Percentiles rank a stretch among this genome's conserved stretches.
These are phyloP conservation scores for Ethmia dodecea DNA, from an alignment of 2,888 invertebrate genomes.

Conservation along the genomic window DNA sequence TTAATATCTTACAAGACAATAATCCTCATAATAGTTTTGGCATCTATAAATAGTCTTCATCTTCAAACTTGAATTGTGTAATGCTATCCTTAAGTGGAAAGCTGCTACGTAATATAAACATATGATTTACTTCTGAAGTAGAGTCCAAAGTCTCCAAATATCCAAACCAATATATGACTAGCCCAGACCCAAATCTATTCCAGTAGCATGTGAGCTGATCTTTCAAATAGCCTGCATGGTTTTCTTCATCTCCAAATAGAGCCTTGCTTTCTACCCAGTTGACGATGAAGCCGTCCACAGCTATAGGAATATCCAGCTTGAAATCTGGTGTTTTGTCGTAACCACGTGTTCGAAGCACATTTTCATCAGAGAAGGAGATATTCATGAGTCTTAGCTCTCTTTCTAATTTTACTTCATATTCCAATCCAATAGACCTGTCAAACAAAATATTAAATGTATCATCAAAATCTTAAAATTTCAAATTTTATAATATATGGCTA, in stretches of 20 bases:
- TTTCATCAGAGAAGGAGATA: conserved; percentile 82
- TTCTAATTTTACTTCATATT: conserved; percentile 88
- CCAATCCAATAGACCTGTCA: conserved; percentile 86
- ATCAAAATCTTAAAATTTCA: no score
- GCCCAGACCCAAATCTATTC: conserved; percentile 95
- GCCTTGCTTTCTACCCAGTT: conserved; percentile 99
- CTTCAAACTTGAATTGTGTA: conserved; percentile 46
- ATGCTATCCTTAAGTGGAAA: conserved; percentile 73
- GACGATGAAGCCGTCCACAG: conserved; percentile 89
- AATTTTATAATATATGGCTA: no score
- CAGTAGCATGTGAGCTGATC: conserved; percentile 93
- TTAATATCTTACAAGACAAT: no score
- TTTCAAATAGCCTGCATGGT: conserved; percentile 88
- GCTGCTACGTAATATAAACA: conserved; percentile 72
- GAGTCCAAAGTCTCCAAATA: conserved; percentile 83
- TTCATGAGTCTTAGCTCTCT: conserved; percentile 73
- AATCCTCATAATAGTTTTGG: no score
- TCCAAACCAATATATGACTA: conserved; percentile 98
- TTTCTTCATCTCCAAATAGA: conserved; percentile 91
- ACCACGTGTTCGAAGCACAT: conserved; percentile 86
- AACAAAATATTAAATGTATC: background rate
- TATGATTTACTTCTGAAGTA: conserved; percentile 81
- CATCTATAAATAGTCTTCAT: no score
- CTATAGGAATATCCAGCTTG: conserved; percentile 92
- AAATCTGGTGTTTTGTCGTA: conserved; percentile 98